phyloP scores from a whole-genome alignment of 2,888 invertebrate species.

The Sympetrum striolatum region DNA sequence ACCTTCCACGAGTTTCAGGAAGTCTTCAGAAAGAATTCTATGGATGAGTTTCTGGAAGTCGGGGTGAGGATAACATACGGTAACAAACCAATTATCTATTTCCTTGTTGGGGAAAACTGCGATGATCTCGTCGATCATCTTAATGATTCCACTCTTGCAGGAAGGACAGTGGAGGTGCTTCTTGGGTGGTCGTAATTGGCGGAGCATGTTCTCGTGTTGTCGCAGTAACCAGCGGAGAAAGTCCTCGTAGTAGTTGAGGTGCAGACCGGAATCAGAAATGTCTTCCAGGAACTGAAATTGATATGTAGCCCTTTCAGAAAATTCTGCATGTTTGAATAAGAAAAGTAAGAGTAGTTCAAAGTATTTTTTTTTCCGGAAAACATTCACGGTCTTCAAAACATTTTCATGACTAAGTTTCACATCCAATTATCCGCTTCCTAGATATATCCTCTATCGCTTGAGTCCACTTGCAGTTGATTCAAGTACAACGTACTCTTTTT shows the following conservation, averaged over 20 bases:
- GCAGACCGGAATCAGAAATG: constrained; percentile 53
- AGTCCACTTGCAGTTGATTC: no score
- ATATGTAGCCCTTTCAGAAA: no score
- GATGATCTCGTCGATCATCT: constrained; percentile 52
- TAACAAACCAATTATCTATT: constrained; percentile 51
- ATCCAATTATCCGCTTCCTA: no score
- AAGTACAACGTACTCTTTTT: no score
- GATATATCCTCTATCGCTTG: no score
- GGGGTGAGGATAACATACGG: background rate
- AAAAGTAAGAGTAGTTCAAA: no score
- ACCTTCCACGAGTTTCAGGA: background rate
- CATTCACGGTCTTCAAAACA: no score
- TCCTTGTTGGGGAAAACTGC: constrained; percentile 53
- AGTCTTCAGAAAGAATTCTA: background rate
- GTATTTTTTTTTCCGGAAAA: no score
- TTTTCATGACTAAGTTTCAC: no score
- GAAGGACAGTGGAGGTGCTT: background rate
- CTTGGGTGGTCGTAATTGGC: constrained; percentile 3
- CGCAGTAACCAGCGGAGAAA: constrained; percentile 50
- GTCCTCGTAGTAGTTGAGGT: constrained; percentile 52
- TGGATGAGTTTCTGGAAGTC: background rate
- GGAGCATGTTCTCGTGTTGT: constrained; percentile 49
- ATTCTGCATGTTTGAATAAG: no score
- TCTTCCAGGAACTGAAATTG: constrained; percentile 51
- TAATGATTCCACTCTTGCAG: constrained; percentile 40